Evolutionary conservation across 1,140 invertebrate genomes (phyloP).

Genomic region (Caenorhabditis brenneri): DNA sequence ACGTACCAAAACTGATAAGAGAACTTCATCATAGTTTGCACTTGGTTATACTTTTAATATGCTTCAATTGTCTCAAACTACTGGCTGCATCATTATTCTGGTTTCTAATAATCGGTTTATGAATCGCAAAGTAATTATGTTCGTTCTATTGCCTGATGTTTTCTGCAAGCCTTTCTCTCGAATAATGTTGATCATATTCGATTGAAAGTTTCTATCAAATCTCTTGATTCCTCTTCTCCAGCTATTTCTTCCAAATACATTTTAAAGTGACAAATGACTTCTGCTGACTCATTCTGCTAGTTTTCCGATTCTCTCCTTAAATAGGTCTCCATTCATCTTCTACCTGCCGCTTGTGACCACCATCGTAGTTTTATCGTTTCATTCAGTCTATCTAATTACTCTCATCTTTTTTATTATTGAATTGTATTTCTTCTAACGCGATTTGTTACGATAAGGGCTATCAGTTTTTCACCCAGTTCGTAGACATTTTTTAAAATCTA

Average conservation of each 20-base stretch:
- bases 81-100: too few relatives aligned
- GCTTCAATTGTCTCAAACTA: neutral
- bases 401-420: neutral
- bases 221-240: neutral
- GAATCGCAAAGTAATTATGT: neutral
- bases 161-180: neutral
- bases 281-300: neutral
- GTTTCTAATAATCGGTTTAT: constrained; percentile 4
- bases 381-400: constrained; percentile 26
- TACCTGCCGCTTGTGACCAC: constrained; percentile 21
- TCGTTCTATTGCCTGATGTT: neutral
- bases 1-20: neutral
- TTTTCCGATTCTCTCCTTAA: neutral
- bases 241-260: neutral
- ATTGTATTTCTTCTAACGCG: neutral
- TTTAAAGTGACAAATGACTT: constrained; percentile 7
- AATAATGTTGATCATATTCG: too few relatives aligned
- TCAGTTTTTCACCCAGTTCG: too few relatives aligned
- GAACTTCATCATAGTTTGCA: neutral
- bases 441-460: neutral
- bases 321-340: constrained; percentile 1
- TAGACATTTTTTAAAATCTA: too few relatives aligned
- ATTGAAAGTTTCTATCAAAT: too few relatives aligned
- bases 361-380: constrained; percentile 23
- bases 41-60: neutral